phyloP scores from a whole-genome alignment of 2,888 invertebrate species.

The Cantharis nigra region DNA sequence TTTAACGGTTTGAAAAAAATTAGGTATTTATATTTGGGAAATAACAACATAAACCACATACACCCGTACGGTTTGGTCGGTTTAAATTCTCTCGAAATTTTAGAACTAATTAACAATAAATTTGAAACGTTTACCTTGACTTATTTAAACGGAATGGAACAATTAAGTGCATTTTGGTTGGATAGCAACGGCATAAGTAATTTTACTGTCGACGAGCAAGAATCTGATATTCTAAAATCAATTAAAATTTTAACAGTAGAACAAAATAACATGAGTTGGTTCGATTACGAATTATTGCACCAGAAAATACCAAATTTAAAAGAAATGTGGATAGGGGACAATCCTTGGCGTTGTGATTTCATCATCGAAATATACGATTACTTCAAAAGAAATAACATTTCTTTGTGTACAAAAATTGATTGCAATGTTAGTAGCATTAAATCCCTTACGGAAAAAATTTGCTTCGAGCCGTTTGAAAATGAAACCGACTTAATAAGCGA shows the following conservation, averaged over 20 bases:
- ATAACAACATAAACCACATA: conserved; percentile 51
- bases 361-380: conserved; percentile 48
- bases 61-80: conserved; percentile 52
- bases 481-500: conserved; percentile 35
- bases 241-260: conserved; percentile 46
- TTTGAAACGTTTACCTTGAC: conserved; percentile 44
- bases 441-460: conserved; percentile 39
- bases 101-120: conserved; percentile 49
- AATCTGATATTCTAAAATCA: conserved; percentile 41
- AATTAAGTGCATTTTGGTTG: conserved; percentile 48
- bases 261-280: conserved; percentile 44
- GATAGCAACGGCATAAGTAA: conserved; percentile 45
- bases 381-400: conserved; percentile 43
- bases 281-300: conserved; percentile 46
- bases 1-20: conserved; percentile 52
- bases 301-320: conserved; percentile 47
- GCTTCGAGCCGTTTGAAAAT: conserved; percentile 31
- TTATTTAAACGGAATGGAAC: conserved; percentile 46
- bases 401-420: conserved; percentile 43
- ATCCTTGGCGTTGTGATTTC: conserved; percentile 50
- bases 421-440: conserved; percentile 41
- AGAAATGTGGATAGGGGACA: conserved; percentile 48
- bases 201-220: conserved; percentile 41
- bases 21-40: conserved; percentile 50
- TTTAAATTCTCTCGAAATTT: conserved; percentile 46